Base-by-base conservation (phyloP, 2,888 invertebrate species). In the Hedychridium roseum region DNA sequence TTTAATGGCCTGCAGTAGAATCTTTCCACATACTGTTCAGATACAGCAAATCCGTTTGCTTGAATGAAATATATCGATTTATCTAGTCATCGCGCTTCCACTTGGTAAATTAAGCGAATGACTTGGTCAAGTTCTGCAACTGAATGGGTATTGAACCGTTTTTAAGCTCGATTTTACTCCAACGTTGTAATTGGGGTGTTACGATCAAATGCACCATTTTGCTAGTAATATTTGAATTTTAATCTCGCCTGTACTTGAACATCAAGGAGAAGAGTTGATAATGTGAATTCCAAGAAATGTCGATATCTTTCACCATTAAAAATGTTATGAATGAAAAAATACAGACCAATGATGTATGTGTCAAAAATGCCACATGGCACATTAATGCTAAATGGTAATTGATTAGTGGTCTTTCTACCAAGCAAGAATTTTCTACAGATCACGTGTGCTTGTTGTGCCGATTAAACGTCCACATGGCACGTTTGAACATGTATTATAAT, bases 241-340 rank as follows among this genome's bases (percentile, higher is more conserved):
- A 27, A n/a, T 23, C 38, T 23, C n/a, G 5, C 26, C 16, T 38
- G 38, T n/a, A 38, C n/a, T 2, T 4, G 27, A 26, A 38, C 15
- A 38, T 6, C 37, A 16, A 9, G 5, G 23, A 38, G 7, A 1
- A 38, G 15, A 26, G 21, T 15, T 17, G 27, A 16, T 2, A 38
- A 4, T 9, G 26, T 15, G 26, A 38, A 38, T 38, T 18, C 20
- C 14, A 35, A 20, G 15, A 35, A 35, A 11, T 35, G 35, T 14
- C 1, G 21, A 3, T 21, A 35, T 35, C 12, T 35, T 34, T 34
- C 18, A 21, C 6, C 20, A 35, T 35, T 35, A 14, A 35, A 35
- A 20, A 20, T 20, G 6, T 20, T 35, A 35, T 35, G 14, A 21
- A 4, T 6, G 7, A 35, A 35, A 7, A 35, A 23, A 23, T 37